Evolutionary conservation across 2,113 vertebrate genomes (phyloP), one percentile per base, ranked within the genome.

Genomic region (Prunella fulvescens): DNA sequence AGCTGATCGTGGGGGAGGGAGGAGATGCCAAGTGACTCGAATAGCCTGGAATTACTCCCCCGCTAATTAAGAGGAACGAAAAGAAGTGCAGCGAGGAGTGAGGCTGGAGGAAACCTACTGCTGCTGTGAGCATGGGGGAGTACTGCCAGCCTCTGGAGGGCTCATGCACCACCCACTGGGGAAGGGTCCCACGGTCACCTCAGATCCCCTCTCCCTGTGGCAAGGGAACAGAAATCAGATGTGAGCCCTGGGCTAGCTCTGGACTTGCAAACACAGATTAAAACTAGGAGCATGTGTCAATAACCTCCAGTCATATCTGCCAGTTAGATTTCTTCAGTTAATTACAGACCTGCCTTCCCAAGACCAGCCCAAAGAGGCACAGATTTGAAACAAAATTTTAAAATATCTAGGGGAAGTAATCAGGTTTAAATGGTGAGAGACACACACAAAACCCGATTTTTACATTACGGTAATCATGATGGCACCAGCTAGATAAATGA

Each of bases 51-150:
- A 58, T 61, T 54, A 65, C 87, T 96, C 69, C 92, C 57, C 33
- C 2, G 12, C 88, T 95, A 91, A 94, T 92, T 88, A 74, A 84
- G 65, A 92, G 39, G 83, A 88, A 79, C 0, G 7, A 82, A 81
- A 77, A 81, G 73, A 76, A 88, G 69, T 10, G 2, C 47, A 86
- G 57, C 0, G 0, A 86, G 58, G 64, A 88, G 64, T 19, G 65
- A 90, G 47, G 64, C 37, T 60, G 56, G 72, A 83, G 57, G 96
- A 95, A 95, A 92, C 53, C 60, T 87, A 86, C 87, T 66, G 62
- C 71, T 74, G 50, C 66, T 7, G 8, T 78, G 64, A 94, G 58
- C 54, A 26, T 11, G 60, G 44, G 65, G 88, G 80, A 86, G 78
- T 61, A 47, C 51, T 93, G 64, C 56, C 20, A 23, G 61, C 20